Evolutionary conservation across 1,140 invertebrate genomes (phyloP).

Genomic region (Drosophila nigrodunni): DNA sequence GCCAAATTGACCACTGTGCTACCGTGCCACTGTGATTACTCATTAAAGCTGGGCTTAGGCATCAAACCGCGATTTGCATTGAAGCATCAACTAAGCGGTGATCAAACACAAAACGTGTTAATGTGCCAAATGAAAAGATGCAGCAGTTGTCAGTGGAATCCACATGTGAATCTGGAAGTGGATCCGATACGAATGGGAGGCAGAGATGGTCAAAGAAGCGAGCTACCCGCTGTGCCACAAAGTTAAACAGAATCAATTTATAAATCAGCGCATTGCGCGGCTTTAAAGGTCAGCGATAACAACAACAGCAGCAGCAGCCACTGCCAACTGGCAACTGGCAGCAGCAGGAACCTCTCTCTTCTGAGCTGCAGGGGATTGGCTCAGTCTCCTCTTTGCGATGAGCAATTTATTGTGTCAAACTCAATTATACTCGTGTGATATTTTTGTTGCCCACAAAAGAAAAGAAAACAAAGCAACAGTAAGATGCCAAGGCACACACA

Average conservation of each 20-base stretch:
- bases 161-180: constrained; percentile 2
- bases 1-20: background rate
- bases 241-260: constrained; percentile 83
- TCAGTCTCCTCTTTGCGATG: constrained; percentile 67
- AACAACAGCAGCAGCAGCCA: constrained; percentile 46
- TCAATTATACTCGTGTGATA: constrained; percentile 84
- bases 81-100: constrained; percentile 19
- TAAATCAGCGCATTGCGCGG: constrained; percentile 73
- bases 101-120: constrained; percentile 68
- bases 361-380: constrained; percentile 56
- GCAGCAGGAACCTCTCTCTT: constrained; percentile 29
- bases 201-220: constrained; percentile 54
- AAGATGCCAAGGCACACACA: constrained; percentile 29
- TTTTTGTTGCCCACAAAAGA: constrained; percentile 77
- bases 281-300: constrained; percentile 83
- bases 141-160: constrained; percentile 50
- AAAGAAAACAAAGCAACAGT: constrained; percentile 35
- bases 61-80: constrained; percentile 41
- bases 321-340: background rate
- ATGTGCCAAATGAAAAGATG: constrained; percentile 69
- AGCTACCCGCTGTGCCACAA: constrained; percentile 75
- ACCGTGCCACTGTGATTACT: constrained; percentile 32
- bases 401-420: constrained; percentile 85
- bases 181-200: constrained; percentile 19
- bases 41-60: constrained; percentile 68